phyloP scores from a whole-genome alignment of 2,113 vertebrate species.

The Labeo rohita region DNA sequence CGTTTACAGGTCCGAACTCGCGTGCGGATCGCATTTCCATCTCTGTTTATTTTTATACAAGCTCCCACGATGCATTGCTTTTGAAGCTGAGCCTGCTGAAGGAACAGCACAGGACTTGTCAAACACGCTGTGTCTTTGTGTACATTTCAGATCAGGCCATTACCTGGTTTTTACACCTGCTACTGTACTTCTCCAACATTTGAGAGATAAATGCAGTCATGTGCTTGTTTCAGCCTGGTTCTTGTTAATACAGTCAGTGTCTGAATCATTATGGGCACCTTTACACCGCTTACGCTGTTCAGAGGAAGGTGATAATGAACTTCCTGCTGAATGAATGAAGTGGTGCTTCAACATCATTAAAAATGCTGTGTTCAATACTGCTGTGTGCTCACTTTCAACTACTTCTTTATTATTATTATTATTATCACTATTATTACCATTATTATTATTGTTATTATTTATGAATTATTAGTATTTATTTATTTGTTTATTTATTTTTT shows the following conservation, averaged over 20 bases:
- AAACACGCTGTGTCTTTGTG: conserved; percentile 11
- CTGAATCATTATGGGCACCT: not conserved
- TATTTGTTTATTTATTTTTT: too few relatives aligned
- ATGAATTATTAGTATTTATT: too few relatives aligned
- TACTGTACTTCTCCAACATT: not conserved
- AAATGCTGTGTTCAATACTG: conserved; percentile 2
- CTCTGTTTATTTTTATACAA: conserved; percentile 35
- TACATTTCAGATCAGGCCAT: not conserved
- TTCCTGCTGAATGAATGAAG: conserved; percentile 31
- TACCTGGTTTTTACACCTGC: not conserved
- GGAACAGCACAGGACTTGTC: conserved; percentile 29
- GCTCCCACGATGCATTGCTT: conserved; percentile 13
- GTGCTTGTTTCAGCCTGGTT: not conserved
- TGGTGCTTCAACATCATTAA: not conserved
- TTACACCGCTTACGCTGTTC: conserved; percentile 12
- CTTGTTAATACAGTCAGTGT: not conserved
- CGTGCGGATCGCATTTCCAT: conserved; percentile 4
- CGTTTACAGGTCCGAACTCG: not conserved
- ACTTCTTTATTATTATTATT: too few relatives aligned
- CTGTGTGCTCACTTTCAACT: too few relatives aligned
- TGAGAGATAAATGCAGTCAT: not conserved
- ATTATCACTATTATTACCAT: too few relatives aligned
- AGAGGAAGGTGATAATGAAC: conserved; percentile 40
- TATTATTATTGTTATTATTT: too few relatives aligned
- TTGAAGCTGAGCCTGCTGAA: conserved; percentile 7